phyloP scores from a whole-genome alignment of 2,888 invertebrate genomes.

The Omphaloscelis lunosa region DNA sequence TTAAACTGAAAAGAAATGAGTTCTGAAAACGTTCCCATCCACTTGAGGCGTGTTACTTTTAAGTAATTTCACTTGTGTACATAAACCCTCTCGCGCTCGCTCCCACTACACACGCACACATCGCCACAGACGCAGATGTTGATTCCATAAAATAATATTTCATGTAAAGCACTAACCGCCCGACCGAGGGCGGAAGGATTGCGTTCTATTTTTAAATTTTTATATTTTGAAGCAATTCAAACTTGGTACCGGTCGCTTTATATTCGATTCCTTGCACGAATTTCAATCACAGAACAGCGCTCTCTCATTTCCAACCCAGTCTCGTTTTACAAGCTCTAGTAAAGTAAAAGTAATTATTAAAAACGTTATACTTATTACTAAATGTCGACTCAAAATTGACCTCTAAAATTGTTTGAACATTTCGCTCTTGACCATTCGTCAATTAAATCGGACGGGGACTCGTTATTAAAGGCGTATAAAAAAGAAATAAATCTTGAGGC shows the following conservation, averaged over 20 bases:
- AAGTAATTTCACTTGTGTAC: conserved; percentile 88
- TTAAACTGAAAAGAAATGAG: conserved; percentile 77
- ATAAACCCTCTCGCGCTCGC: conserved; percentile 83
- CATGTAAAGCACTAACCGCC: conserved; percentile 90
- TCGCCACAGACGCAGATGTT: conserved; percentile 86
- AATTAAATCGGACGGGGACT: conserved; percentile 87
- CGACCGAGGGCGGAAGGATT: conserved; percentile 90
- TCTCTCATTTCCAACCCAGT: conserved; percentile 49
- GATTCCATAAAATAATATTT: conserved; percentile 91
- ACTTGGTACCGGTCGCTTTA: conserved; percentile 76
- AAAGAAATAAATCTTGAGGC: conserved; percentile 87
- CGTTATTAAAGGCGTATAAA: conserved; percentile 87
- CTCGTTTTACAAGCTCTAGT: conserved; percentile 57
- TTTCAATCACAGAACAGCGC: conserved; percentile 56
- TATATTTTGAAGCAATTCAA: conserved; percentile 88
- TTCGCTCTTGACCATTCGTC: conserved; percentile 88
- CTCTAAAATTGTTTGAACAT: conserved; percentile 82
- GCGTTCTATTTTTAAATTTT: conserved; percentile 89
- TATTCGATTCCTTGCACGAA: conserved; percentile 62
- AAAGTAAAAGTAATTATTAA: conserved; percentile 69
- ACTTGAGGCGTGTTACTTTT: conserved; percentile 87
- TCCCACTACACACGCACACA: conserved; percentile 83
- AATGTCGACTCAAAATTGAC: conserved; percentile 79
- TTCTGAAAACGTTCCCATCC: conserved; percentile 84
- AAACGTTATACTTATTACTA: conserved; percentile 62